Conservation (phyloP, 2,888 invertebrate genomes). For the Tryphoninae sp. region DNA sequence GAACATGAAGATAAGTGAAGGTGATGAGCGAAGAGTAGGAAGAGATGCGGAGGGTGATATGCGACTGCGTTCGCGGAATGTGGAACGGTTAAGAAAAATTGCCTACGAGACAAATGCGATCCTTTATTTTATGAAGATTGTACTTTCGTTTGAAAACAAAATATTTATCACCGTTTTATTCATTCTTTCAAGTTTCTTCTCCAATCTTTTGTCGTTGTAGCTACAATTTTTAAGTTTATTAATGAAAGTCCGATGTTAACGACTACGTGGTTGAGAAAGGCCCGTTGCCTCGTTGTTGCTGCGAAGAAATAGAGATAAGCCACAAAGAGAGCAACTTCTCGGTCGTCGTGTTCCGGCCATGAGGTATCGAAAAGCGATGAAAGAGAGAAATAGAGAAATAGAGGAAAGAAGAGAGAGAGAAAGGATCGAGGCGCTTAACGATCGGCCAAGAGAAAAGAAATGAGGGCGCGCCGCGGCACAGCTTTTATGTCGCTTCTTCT, state of each 20-base stretch:
- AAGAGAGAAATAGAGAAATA: conserved; percentile 19
- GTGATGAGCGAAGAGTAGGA: conserved; percentile 49
- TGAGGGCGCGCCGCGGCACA: conserved; percentile 57
- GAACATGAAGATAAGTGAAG: conserved; percentile 45
- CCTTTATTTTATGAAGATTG: not conserved
- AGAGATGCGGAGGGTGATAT: conserved; percentile 43
- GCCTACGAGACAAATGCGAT: conserved; percentile 22
- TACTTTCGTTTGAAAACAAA: not conserved
- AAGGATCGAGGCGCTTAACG: conserved; percentile 61
- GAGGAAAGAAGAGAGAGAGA: conserved; percentile 17
- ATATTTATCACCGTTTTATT: too few relatives aligned
- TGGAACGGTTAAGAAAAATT: conserved; percentile 35
- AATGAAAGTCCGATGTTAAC: conserved; percentile 4
- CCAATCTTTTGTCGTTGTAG: not conserved
- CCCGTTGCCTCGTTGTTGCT: conserved; percentile 52
- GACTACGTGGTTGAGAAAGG: conserved; percentile 18
- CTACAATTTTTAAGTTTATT: not conserved
- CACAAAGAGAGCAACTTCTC: conserved; percentile 51
- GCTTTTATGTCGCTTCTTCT: conserved; percentile 66
- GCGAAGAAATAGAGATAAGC: conserved; percentile 47
- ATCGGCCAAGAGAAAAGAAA: conserved; percentile 64
- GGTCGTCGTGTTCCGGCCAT: conserved; percentile 42
- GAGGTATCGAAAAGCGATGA: conserved; percentile 57
- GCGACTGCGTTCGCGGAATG: conserved; percentile 20
- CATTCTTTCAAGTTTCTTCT: not conserved